Evolutionary conservation across 2,113 vertebrate species (phyloP).

Genomic region (Xiphophorus couchianus): DNA sequence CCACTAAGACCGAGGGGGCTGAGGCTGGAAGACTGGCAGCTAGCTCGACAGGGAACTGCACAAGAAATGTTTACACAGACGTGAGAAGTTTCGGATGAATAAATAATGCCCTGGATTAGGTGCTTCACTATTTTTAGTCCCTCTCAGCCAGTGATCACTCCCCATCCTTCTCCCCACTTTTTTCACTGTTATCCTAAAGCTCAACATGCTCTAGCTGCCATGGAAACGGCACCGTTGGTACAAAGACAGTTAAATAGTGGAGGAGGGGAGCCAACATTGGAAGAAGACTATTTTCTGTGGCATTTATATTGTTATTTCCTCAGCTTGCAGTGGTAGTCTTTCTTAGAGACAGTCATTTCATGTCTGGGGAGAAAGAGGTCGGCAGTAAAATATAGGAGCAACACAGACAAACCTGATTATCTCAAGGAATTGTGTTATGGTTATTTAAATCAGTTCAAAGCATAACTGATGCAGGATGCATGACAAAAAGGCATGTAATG

Average conservation of each 20-base stretch:
- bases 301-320: background rate
- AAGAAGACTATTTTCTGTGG: slow-evolving; percentile 17
- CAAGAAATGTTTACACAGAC: slow-evolving; percentile 56
- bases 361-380: background rate
- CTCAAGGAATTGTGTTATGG: no score
- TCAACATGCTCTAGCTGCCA: slow-evolving; percentile 71
- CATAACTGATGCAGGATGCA: background rate
- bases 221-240: slow-evolving; percentile 74
- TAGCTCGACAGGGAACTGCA: background rate
- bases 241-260: slow-evolving; percentile 49
- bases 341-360: background rate
- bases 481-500: background rate
- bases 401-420: no score
- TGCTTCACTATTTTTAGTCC: slow-evolving; percentile 72
- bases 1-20: slow-evolving; percentile 31
- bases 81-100: slow-evolving; percentile 68
- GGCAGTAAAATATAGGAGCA: no score
- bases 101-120: slow-evolving; percentile 73
- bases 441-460: no score
- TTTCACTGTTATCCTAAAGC: slow-evolving; percentile 67
- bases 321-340: background rate
- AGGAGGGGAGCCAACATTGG: slow-evolving; percentile 54
- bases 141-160: slow-evolving; percentile 65
- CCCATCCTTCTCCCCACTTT: slow-evolving; percentile 56
- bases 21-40: slow-evolving; percentile 16